Conservation (phyloP, 2,888 invertebrate genomes). For the Erebia palarica region DNA sequence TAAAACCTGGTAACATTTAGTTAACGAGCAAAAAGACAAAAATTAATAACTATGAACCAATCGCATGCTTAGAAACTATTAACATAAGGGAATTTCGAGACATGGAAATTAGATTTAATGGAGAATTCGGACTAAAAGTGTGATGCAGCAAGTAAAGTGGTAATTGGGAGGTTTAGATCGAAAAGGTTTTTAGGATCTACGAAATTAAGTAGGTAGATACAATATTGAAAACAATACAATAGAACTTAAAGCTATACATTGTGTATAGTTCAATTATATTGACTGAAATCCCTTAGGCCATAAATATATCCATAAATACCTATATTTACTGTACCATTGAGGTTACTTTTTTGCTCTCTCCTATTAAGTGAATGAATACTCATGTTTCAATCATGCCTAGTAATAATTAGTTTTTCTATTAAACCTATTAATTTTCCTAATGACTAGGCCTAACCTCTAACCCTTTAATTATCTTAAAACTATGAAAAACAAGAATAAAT, state of each 20-base stretch:
- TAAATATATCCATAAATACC: too few relatives aligned
- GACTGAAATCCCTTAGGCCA: neutral
- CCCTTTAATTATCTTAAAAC: slow-evolving; percentile 43
- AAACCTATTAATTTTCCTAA: slow-evolving; percentile 4
- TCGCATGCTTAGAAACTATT: slow-evolving; percentile 47
- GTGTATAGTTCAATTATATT: too few relatives aligned
- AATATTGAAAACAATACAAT: too few relatives aligned
- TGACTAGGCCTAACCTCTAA: slow-evolving; percentile 36
- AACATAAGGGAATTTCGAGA: slow-evolving; percentile 40
- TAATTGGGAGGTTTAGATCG: neutral
- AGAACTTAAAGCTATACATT: too few relatives aligned
- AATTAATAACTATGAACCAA: slow-evolving; percentile 45
- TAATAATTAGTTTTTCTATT: neutral
- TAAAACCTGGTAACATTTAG: slow-evolving; percentile 37
- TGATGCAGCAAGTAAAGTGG: slow-evolving; percentile 8
- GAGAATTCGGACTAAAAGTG: slow-evolving; percentile 25
- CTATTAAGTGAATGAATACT: neutral
- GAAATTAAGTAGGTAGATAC: too few relatives aligned
- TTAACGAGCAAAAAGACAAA: slow-evolving; percentile 46
- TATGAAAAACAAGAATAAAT: slow-evolving; percentile 54
- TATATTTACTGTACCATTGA: too few relatives aligned
- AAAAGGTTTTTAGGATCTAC: neutral
- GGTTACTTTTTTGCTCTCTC: too few relatives aligned
- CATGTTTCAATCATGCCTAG: too few relatives aligned
- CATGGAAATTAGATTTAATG: slow-evolving; percentile 47